phyloP scores from a whole-genome alignment of 2,797 vertebrate genomes.

The Xenops minutus region DNA sequence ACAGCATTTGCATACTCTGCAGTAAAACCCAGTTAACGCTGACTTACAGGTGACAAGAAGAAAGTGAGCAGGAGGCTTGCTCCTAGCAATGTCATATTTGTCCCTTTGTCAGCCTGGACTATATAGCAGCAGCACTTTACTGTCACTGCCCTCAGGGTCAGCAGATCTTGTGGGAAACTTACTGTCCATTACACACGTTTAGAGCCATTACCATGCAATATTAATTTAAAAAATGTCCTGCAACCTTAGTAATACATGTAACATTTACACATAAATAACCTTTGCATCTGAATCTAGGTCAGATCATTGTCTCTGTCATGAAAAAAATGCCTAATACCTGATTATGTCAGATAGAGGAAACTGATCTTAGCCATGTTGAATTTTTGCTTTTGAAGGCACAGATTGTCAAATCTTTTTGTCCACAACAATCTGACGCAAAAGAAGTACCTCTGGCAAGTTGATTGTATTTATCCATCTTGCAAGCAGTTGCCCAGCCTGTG shows the following conservation, averaged over 20 bases:
- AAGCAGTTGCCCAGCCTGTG: not conserved
- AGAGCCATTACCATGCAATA: not conserved
- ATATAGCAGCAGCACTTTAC: not conserved
- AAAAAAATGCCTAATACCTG: not conserved
- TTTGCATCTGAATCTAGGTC: slow-evolving; percentile 22
- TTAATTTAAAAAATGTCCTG: not conserved
- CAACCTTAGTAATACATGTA: not conserved
- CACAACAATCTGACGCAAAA: not conserved
- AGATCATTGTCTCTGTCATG: not conserved
- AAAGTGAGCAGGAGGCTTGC: not conserved
- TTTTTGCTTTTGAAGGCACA: not conserved
- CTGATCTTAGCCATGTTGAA: not conserved
- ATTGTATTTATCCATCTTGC: not conserved
- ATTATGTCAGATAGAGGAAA: not conserved
- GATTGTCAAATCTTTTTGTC: not conserved
- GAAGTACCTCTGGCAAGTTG: not conserved
- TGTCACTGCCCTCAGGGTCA: not conserved
- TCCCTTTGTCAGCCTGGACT: not conserved
- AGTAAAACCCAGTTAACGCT: not conserved
- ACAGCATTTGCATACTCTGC: not conserved
- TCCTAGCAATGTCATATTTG: not conserved
- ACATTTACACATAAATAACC: not conserved
- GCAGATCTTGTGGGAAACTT: not conserved
- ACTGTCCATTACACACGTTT: not conserved
- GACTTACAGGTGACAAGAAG: not conserved